These are phyloP conservation scores for Sebastes nivosus DNA, from an alignment of 2,797 vertebrate species.

Conservation along the genomic window DNA sequence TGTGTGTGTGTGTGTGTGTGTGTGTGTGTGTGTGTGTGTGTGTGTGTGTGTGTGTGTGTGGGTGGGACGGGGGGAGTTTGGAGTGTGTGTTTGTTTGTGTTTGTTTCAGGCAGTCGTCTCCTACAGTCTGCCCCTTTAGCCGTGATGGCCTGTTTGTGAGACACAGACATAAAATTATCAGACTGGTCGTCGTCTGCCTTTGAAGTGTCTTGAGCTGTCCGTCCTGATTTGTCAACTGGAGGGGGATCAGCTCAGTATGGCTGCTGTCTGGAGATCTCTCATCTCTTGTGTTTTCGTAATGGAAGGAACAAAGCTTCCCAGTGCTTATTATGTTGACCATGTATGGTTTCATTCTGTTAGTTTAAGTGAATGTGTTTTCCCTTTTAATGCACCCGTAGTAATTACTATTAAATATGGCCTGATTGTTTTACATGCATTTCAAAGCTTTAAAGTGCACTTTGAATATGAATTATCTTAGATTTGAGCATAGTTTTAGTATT, in stretches of 20 bases:
- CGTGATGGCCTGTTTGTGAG: conserved; percentile 79
- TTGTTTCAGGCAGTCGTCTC: conserved; percentile 78
- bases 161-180: conserved; percentile 81
- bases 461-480: neutral
- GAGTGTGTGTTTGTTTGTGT: conserved; percentile 78
- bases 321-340: conserved; percentile 37
- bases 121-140: conserved; percentile 79
- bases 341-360: conserved; percentile 24
- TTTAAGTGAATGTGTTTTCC: conserved; percentile 7
- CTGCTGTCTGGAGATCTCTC: conserved; percentile 76
- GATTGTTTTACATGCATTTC: neutral
- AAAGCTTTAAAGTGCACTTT: neutral
- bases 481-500: neutral
- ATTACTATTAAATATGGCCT: neutral
- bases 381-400: neutral
- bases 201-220: conserved; percentile 81
- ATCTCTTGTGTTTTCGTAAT: conserved; percentile 59
- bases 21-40: conserved; percentile 40
- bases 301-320: conserved; percentile 54
- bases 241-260: conserved; percentile 73
- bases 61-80: conserved; percentile 35
- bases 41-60: conserved; percentile 50
- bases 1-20: conserved; percentile 21
- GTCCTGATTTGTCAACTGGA: conserved; percentile 74
- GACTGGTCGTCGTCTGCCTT: conserved; percentile 76